Percentiles rank a stretch among this genome's conserved stretches.
Evolutionary conservation across 2,888 invertebrate genomes (phyloP).

Genomic region (Amblyjoppa proteus): DNA sequence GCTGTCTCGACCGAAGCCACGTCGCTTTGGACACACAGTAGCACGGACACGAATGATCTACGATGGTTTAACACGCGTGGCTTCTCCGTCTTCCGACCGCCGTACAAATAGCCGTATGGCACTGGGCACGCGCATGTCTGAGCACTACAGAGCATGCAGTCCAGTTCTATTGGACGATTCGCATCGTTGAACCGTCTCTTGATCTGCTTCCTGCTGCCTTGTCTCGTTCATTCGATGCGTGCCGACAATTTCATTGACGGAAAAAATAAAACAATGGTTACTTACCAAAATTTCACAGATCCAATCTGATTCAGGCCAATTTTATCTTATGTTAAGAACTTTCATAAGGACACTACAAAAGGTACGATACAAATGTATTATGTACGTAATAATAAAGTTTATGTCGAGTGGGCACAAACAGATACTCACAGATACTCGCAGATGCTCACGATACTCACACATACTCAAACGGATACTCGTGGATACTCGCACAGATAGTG

Average conservation of each 20-base stretch:
- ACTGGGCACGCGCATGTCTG: slow-evolving; percentile 15
- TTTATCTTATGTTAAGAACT: too few relatives aligned
- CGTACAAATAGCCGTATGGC: slow-evolving; percentile 28
- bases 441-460: too few relatives aligned
- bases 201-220: not conserved
- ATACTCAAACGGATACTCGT: too few relatives aligned
- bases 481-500: too few relatives aligned
- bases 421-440: too few relatives aligned
- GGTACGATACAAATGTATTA: too few relatives aligned
- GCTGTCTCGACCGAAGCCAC: slow-evolving; percentile 59
- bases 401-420: too few relatives aligned
- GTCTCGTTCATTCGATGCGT: not conserved
- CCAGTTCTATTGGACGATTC: not conserved
- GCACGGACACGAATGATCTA: slow-evolving; percentile 75
- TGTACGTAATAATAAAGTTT: too few relatives aligned
- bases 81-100: slow-evolving; percentile 20
- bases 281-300: not conserved
- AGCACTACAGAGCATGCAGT: not conserved
- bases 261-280: not conserved
- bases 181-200: not conserved
- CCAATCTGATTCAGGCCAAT: not conserved
- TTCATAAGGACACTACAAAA: too few relatives aligned
- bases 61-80: slow-evolving; percentile 76
- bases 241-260: not conserved
- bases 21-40: slow-evolving; percentile 71